Conservation (phyloP, 2,888 invertebrate species). For the Limnephilus auricula region DNA sequence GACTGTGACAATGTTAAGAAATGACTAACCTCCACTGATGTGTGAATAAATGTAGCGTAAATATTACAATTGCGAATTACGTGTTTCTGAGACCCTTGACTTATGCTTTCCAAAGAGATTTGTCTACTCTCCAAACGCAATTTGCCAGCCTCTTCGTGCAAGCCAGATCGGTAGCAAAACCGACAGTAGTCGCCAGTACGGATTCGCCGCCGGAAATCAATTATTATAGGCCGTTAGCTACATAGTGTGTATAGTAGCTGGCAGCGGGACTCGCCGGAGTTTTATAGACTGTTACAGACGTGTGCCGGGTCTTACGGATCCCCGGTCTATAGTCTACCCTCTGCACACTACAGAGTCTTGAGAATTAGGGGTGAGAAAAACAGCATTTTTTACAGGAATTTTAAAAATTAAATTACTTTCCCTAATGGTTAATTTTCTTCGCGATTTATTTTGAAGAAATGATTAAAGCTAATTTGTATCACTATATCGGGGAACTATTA, state of each 20-base stretch:
- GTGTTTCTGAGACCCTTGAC: background rate
- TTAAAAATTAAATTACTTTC: too few species aligned
- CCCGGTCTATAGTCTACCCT: background rate
- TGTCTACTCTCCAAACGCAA: constrained; percentile 30
- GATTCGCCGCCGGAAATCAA: constrained; percentile 43
- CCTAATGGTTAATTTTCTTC: too few species aligned
- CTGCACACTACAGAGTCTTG: background rate
- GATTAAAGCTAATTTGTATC: too few species aligned
- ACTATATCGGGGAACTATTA: too few species aligned
- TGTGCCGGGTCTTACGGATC: constrained; percentile 34
- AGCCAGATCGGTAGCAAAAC: background rate
- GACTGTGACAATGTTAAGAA: too few species aligned
- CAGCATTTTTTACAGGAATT: background rate
- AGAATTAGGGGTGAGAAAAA: background rate
- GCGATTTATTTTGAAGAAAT: too few species aligned
- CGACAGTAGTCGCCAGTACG: constrained; percentile 6
- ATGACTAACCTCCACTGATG: too few species aligned
- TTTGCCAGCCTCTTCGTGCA: constrained; percentile 11
- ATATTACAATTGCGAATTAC: background rate
- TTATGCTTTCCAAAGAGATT: background rate
- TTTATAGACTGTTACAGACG: constrained; percentile 60
- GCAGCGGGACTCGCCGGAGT: constrained; percentile 40
- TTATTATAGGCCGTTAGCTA: constrained; percentile 52
- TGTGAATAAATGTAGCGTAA: background rate
- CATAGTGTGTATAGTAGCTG: background rate